Conservation (phyloP, 2,797 vertebrate species). For the Oryzias dopingdopingensis region DNA sequence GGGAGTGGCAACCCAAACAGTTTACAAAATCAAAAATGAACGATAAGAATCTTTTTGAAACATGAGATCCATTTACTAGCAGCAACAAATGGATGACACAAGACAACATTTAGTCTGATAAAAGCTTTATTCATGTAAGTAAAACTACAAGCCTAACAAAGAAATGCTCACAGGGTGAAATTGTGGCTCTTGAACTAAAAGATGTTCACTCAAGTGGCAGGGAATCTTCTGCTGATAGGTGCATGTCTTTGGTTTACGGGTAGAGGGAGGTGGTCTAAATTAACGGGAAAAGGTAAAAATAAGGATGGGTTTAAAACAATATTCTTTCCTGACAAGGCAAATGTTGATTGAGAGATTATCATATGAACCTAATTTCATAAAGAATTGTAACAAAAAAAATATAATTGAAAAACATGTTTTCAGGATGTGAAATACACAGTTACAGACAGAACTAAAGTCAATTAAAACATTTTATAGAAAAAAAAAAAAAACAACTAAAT, state of each 20-base stretch:
- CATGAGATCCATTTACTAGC: background rate
- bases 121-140: conserved; percentile 69
- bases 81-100: background rate
- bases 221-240: conserved; percentile 29
- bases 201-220: conserved; percentile 32
- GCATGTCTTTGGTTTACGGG: conserved; percentile 57
- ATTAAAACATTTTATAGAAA: too few species aligned
- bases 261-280: conserved; percentile 24
- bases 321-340: conserved; percentile 7
- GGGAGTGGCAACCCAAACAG: too few species aligned
- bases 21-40: too few species aligned
- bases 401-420: conserved; percentile 5
- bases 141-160: conserved; percentile 37
- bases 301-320: conserved; percentile 17
- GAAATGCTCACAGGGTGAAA: conserved; percentile 37
- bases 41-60: background rate
- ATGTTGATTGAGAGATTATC: conserved; percentile 1
- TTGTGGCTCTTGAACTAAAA: conserved; percentile 21
- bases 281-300: conserved; percentile 13
- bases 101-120: conserved; percentile 28
- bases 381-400: conserved; percentile 13
- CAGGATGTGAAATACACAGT: conserved; percentile 13
- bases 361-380: conserved; percentile 5
- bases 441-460: conserved; percentile 2
- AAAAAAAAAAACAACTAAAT: too few species aligned